A percentile compares a stretch with the other conserved stretches of the same genome.
Evolutionary conservation across 1,140 invertebrate genomes (phyloP).

Genomic region (Formica exsecta): DNA sequence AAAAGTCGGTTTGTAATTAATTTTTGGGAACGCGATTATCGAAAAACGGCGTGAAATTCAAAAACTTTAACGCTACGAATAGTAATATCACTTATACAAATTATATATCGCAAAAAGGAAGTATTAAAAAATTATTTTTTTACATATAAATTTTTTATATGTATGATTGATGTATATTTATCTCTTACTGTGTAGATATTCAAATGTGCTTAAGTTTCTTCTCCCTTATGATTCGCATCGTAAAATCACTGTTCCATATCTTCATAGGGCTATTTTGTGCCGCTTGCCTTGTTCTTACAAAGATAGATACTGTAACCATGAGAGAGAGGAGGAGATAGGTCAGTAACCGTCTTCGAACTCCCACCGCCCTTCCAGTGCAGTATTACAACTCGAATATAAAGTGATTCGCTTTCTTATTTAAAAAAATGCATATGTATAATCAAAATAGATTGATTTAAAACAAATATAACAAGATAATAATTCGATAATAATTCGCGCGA

Average conservation of each 20-base stretch:
- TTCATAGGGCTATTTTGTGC: constrained; percentile 29
- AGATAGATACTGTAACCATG: constrained; percentile 35
- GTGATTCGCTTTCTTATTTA: background rate
- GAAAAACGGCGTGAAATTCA: background rate
- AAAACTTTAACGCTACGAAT: background rate
- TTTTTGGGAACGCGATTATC: background rate
- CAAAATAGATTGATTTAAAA: background rate
- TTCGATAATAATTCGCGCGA: background rate
- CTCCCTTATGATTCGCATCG: background rate
- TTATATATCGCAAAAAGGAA: background rate
- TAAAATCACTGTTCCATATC: background rate
- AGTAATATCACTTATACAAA: background rate
- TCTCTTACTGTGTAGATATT: background rate
- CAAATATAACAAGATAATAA: background rate
- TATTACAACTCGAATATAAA: background rate
- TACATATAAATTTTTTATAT: background rate
- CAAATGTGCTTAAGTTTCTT: background rate
- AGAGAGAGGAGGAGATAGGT: constrained; percentile 52
- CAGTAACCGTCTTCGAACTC: constrained; percentile 52
- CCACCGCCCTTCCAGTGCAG: constrained; percentile 25
- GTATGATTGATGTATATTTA: background rate
- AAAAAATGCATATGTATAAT: background rate
- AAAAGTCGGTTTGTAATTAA: background rate
- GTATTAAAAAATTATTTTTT: constrained; percentile 1
- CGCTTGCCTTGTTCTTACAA: constrained; percentile 10